Evolutionary conservation across 2,113 vertebrate genomes (phyloP).

Genomic region (Kryptolebias marmoratus): DNA sequence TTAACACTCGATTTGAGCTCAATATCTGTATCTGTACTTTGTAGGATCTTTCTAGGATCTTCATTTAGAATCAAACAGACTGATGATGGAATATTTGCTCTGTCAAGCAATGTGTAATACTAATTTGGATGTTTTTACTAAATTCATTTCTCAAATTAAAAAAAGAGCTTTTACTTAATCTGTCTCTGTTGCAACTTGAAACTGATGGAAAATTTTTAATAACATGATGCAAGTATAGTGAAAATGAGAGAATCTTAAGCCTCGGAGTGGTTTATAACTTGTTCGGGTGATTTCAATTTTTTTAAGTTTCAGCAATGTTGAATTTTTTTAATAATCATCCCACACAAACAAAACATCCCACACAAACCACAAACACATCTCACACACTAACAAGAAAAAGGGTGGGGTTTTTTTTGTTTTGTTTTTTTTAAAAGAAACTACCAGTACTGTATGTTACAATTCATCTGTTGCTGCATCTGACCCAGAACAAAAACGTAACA

Average conservation of each 20-base stretch:
- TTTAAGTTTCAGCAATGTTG: conserved; percentile 18
- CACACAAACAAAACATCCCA: conserved; percentile 1
- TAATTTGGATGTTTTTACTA: background rate
- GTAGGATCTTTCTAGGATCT: too few relatives aligned
- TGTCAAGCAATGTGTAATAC: background rate
- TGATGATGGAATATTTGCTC: conserved; percentile 1
- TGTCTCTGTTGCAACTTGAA: conserved; percentile 4
- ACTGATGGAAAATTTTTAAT: background rate
- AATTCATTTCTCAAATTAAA: background rate
- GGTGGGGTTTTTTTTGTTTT: too few relatives aligned
- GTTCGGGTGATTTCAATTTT: background rate
- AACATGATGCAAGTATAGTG: background rate
- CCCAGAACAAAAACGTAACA: conserved; percentile 47
- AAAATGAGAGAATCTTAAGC: background rate
- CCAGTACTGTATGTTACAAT: conserved; percentile 18
- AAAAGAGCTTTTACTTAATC: background rate
- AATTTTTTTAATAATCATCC: conserved; percentile 1
- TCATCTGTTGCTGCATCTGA: conserved; percentile 33
- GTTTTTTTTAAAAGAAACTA: conserved; percentile 10
- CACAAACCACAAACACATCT: background rate
- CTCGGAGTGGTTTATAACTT: conserved; percentile 1
- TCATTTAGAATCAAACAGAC: background rate
- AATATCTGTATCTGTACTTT: too few relatives aligned
- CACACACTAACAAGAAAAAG: conserved; percentile 3
- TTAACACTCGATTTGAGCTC: too few relatives aligned